These are phyloP conservation scores for Masnerella sp. DNA, from an alignment of 2,888 invertebrate species.

Conservation along the genomic window DNA sequence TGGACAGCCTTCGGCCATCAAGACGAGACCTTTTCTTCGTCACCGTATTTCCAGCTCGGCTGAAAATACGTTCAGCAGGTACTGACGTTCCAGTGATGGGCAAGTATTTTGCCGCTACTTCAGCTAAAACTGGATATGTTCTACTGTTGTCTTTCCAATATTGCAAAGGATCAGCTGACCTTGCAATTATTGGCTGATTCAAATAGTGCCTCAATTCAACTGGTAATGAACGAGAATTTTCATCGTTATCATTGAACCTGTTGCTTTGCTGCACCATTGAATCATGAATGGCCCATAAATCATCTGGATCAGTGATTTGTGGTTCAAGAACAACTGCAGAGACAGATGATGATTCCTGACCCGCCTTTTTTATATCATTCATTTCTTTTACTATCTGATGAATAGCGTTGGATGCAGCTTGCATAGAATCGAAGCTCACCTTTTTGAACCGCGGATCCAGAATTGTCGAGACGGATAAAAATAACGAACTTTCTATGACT, in stretches of 20 bases:
- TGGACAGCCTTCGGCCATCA: background rate
- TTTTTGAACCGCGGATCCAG: slow-evolving; percentile 14
- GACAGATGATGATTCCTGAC: background rate
- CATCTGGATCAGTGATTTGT: background rate
- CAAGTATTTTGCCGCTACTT: background rate
- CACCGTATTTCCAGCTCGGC: background rate
- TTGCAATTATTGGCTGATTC: background rate
- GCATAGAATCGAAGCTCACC: background rate
- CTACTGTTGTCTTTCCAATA: background rate
- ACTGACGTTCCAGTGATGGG: background rate
- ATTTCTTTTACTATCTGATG: background rate
- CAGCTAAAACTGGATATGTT: background rate
- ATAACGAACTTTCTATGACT: background rate
- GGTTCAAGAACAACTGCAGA: background rate
- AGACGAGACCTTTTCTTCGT: background rate
- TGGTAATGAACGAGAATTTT: background rate
- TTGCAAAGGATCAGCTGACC: background rate
- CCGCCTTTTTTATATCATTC: background rate
- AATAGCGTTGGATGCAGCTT: background rate
- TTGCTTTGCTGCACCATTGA: background rate
- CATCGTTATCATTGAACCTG: background rate
- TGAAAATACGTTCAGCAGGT: background rate
- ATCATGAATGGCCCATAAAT: background rate
- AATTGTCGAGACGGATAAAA: slow-evolving; percentile 1
- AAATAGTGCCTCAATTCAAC: background rate